Conservation (phyloP, 1,140 invertebrate species). For the Dendrolimus punctatus region DNA sequence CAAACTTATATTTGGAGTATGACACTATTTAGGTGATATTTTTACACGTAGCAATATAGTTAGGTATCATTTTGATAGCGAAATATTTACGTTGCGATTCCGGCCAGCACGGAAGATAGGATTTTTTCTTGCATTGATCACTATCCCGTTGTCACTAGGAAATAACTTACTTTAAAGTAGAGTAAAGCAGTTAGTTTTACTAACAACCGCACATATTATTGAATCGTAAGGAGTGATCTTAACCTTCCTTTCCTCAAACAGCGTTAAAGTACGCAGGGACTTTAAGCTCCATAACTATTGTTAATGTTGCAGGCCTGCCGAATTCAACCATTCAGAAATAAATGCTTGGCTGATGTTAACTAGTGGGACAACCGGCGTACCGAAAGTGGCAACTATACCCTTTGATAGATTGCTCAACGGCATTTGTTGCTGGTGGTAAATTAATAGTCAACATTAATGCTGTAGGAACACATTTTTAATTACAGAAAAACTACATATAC, state of each 20-base stretch:
- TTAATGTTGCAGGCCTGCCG: constrained; percentile 13
- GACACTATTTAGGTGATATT: too few species aligned
- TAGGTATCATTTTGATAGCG: too few species aligned
- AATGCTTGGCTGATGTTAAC: constrained; percentile 25
- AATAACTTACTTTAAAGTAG: background rate
- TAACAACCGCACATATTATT: background rate
- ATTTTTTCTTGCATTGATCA: too few species aligned
- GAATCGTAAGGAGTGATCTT: background rate
- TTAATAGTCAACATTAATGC: background rate
- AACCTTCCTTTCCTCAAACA: background rate
- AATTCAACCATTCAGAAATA: constrained; percentile 18
- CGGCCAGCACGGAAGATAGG: too few species aligned
- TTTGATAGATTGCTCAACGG: constrained; percentile 19
- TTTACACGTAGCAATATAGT: too few species aligned
- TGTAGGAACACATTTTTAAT: background rate
- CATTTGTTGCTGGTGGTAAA: constrained; percentile 26
- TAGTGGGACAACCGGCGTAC: constrained; percentile 27
- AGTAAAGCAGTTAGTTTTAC: background rate
- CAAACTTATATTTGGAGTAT: too few species aligned
- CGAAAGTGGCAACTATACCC: constrained; percentile 25
- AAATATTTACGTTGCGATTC: too few species aligned
- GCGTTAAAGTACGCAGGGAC: background rate
- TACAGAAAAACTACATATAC: too few species aligned
- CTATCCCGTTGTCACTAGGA: too few species aligned
- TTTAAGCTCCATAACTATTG: background rate